Evolutionary conservation across 1,140 invertebrate genomes (phyloP).

Genomic region (Drosophila malerkotliana): DNA sequence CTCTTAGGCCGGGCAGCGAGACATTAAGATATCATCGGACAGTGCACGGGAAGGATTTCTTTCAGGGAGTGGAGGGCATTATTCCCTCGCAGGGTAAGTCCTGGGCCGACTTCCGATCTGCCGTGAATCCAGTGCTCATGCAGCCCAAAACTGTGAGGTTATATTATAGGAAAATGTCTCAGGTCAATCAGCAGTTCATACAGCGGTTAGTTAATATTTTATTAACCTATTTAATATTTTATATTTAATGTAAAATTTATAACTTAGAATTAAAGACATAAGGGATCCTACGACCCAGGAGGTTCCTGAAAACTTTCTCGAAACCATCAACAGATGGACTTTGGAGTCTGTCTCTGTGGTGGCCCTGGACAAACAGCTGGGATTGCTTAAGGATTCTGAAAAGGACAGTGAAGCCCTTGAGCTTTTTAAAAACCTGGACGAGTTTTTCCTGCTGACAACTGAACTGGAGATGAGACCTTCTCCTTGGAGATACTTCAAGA

Average conservation of each 20-base stretch:
- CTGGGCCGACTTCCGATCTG: slow-evolving; percentile 66
- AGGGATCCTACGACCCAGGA: slow-evolving; percentile 85
- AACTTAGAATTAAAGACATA: slow-evolving; percentile 60
- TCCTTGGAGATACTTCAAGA: slow-evolving; percentile 87
- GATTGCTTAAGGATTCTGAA: slow-evolving; percentile 63
- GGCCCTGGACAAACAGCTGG: slow-evolving; percentile 85
- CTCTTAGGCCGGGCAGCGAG: slow-evolving; percentile 40
- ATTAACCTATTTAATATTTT: no score
- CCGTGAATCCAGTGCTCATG: slow-evolving; percentile 75
- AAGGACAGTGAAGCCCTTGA: slow-evolving; percentile 24
- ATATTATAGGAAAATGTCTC: slow-evolving; percentile 68
- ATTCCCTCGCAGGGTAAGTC: slow-evolving; percentile 52
- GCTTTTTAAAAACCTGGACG: slow-evolving; percentile 79
- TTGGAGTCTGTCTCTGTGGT: slow-evolving; percentile 89
- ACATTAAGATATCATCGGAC: slow-evolving; percentile 49
- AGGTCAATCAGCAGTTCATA: slow-evolving; percentile 73
- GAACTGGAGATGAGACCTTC: slow-evolving; percentile 87
- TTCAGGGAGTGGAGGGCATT: slow-evolving; percentile 53
- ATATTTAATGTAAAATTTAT: not conserved
- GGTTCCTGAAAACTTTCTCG: slow-evolving; percentile 86
- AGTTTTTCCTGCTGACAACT: slow-evolving; percentile 85
- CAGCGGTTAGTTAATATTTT: slow-evolving; percentile 42
- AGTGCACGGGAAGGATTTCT: slow-evolving; percentile 48
- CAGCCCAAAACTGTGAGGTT: slow-evolving; percentile 69
- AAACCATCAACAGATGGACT: slow-evolving; percentile 88